Base-by-base conservation (phyloP, 1,140 invertebrate species). In the Papilio machaon region DNA sequence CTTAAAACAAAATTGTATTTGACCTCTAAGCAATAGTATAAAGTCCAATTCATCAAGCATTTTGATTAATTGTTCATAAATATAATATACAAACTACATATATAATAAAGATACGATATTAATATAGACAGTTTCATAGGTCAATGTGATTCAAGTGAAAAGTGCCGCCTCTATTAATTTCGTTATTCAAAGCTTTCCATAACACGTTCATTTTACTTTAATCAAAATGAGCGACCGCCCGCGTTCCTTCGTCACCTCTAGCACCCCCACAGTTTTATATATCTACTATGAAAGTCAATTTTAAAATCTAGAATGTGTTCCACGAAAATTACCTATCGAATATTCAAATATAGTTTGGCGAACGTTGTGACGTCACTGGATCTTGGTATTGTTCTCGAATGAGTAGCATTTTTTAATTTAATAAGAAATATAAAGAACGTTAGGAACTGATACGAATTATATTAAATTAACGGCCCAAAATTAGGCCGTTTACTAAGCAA, bases 121-220 rank as follows among this genome's bases (percentile, higher is more conserved):
- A 43, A 2, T 43, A 43, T 43, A 43, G 38, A 43, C 38, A 30
- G 23, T 30, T 30, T 47, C 46, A 47, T 49, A 11, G 47, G 47
- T 49, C 47, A 49, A 49, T 49, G 47, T 49, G 47, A 4, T 49
- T 10, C 47, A 13, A 11, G 1, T 8, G 13, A 54, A 17, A 60
- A 60, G 13, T 70, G 64, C 64, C 64, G 5, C 30, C 30, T 70
- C 64, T 70, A 64, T 70, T 11, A 38, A 70, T 35, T 70, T 70
- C 23, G 4, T 35, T 38, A 8, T 4, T 70, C 30, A 38, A 70
- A 70, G 30, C 4, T 67, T 38, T 70, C 1, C 30, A 15, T 70
- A 70, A 70, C 64, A 70, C 13, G 13, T 38, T 70, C 64, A 70
- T 70, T 70, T 70, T 35, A 70, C 30, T 70, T 70, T 70, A 70